Conservation (phyloP, 2,797 vertebrate genomes). For the Clangula hyemalis region DNA sequence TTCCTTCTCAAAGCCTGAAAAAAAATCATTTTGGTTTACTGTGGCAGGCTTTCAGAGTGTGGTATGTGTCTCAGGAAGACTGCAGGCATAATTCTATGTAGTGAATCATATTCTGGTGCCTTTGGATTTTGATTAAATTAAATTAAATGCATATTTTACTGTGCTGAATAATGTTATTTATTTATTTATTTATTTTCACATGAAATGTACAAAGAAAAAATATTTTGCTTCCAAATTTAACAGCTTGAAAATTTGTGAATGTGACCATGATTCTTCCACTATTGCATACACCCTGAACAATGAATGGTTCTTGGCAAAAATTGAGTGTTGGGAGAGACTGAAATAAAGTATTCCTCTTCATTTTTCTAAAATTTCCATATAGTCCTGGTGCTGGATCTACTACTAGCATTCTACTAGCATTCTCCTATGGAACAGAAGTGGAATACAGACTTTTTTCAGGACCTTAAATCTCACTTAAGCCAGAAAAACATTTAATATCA, state of each 20-base stretch:
- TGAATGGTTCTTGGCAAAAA: neutral
- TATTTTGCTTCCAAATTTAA: neutral
- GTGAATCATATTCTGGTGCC: neutral
- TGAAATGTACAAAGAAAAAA: neutral
- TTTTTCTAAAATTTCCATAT: neutral
- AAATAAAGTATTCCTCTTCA: neutral
- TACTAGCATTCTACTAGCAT: neutral
- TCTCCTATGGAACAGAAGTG: neutral
- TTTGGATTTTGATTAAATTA: neutral
- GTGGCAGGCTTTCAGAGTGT: neutral
- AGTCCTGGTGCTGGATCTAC: neutral
- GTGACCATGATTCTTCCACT: neutral
- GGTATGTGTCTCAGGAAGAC: neutral
- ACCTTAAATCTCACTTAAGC: neutral
- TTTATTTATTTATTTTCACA: neutral
- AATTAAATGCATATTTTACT: neutral
- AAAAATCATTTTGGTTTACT: neutral
- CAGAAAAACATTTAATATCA: neutral
- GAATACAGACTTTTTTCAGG: neutral
- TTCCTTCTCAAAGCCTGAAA: neutral
- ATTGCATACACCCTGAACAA: neutral
- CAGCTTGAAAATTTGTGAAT: neutral
- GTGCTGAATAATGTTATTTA: neutral
- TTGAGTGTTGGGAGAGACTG: neutral
- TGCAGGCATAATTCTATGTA: neutral